Base-by-base conservation (phyloP, 2,888 invertebrate species). In the Melanchra persicariae region DNA sequence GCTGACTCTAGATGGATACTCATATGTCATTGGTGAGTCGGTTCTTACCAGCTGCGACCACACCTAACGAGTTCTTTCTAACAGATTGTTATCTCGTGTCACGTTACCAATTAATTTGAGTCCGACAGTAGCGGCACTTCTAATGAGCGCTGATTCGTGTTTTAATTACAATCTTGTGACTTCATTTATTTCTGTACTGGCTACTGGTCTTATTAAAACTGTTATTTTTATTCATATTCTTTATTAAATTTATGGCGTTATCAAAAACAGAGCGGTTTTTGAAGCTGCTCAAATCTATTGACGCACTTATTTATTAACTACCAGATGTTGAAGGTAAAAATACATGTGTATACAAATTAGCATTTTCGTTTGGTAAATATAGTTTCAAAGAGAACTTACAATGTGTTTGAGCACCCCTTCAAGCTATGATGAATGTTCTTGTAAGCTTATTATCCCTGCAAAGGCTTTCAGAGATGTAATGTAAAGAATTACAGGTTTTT, bases 1-100 rank as follows among this genome's bases (percentile, higher is more conserved):
- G 79, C 97, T 98, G 82, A 98, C 98, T 59, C 96, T 98, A 84
- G 98, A 98, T 92, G 98, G 98, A 87, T 98, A 98, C 95, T 98
- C 98, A 81, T 98, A 98, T 94, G 98, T 98, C 87, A 98, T 98
- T 96, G 98, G 98, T 98, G 94, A 97, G 97, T 79, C 34, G 8
- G 34, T 59, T 55, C 26, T 22, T 54, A 72, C 58, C 68, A 68
- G 81, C 43, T 49, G 34, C 9, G 45, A 58, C 51, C 45, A 22
- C 24, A 54, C 15, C 12, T 57, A 70, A 74, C 70, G 8, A 47
- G 65, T 79, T 70, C 5, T 72, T 49, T 61, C 45, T 51, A 58
- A 59, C 52, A 58, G 54, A 70, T 68, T 58, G 26, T 24, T 74
- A 81, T 81, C 60, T 49, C 58, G 57, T 72, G 52, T 80, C 71